These are phyloP conservation scores for Kryphioiulus occultus DNA, from an alignment of 2,888 invertebrate species.

Conservation along the genomic window DNA sequence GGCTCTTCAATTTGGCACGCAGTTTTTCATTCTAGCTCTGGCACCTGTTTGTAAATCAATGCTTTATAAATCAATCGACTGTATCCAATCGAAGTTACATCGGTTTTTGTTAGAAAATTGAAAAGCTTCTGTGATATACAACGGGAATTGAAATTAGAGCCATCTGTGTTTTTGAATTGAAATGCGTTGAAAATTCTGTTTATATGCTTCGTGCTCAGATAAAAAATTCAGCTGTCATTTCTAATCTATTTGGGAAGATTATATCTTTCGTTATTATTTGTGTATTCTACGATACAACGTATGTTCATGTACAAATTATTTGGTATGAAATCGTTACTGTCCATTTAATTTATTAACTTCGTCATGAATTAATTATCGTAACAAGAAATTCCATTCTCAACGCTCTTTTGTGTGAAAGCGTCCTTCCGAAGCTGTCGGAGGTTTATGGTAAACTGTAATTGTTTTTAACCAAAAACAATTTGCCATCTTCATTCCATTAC, in stretches of 20 bases:
- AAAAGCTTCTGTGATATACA: neutral
- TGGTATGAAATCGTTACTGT: no score
- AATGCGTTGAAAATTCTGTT: neutral
- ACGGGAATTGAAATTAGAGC: neutral
- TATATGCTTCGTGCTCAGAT: neutral
- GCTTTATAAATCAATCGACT: neutral
- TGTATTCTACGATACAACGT: no score
- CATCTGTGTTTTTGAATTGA: neutral
- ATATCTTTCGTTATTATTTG: no score
- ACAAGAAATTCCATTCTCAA: no score
- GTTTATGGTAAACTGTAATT: neutral
- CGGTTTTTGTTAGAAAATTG: neutral
- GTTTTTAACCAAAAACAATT: neutral
- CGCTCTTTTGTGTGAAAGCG: no score
- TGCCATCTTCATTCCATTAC: neutral
- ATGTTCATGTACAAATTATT: no score
- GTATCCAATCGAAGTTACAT: neutral
- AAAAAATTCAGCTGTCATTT: no score
- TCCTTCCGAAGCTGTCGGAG: neutral
- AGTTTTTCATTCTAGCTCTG: neutral
- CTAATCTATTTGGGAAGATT: no score
- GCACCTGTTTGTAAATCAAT: neutral
- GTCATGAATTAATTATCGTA: no score
- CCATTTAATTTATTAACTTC: no score
- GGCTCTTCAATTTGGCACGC: neutral